Base-by-base conservation (phyloP, 2,888 invertebrate species). In the Sarcophaga carnaria region DNA sequence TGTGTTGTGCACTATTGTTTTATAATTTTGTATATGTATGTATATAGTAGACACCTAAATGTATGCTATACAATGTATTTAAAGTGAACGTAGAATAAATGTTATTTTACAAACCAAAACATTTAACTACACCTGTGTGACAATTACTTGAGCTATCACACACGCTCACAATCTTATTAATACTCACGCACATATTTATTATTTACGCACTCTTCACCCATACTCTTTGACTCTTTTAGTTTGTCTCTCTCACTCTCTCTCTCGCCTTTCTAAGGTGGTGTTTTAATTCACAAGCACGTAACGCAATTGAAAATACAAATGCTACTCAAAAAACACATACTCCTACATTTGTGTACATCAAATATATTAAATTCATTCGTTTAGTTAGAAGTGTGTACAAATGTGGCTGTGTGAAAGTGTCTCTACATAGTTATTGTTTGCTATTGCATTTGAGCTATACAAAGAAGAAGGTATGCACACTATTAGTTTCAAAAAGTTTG, bases 21-120 rank as follows among this genome's bases (percentile, higher is more conserved):
- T 12, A 75, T 75, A 54, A 12, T 69, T 75, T 17, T 17, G 17
- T 17, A 54, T 54, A 54, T 12, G 12, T 49, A 11, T 66, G 67
- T 62, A 22, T 20, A 47, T 72, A 75, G 62, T 47, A 75, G 25
- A 70, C 81, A 45, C 81, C 87, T 76, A 79, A 81, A 87, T 78
- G 87, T 81, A 71, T 84, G 75, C 81, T 62, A 62, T 62, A 71
- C 27, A 80, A 71, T 69, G 5, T 54, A 54, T 54, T 54, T 54
- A 14, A 14, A 54, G 4, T 76, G 17, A 67, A 59, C 60, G 14
- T 14, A 54, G 10, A 14, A 17, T 54, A 2, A 54, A 54, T 3
- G 11, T 49, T 17, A 49, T 49, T 47, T 45, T 74, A 49, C 54
- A 80, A 20, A 45, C 11, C 59, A 64, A 63, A 74, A 60, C 59